A percentile compares a stretch with the other conserved stretches of the same genome.
Conservation (phyloP, 2,888 invertebrate species). For the Hydriomena furcata region DNA sequence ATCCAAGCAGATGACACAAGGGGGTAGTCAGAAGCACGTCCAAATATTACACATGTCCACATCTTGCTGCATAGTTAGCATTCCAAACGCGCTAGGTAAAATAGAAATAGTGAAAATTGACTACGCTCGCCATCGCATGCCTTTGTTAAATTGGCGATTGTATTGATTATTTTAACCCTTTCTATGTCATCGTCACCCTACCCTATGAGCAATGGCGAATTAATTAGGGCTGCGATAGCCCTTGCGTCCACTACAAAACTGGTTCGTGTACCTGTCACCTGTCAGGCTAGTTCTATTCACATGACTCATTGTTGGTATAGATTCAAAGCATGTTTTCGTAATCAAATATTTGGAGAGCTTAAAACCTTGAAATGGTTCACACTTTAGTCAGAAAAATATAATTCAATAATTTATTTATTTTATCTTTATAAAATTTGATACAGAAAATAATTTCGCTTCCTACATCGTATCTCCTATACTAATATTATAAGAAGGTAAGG, state of each 20-base stretch:
- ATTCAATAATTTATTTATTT: no score
- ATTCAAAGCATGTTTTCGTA: slow-evolving; percentile 28
- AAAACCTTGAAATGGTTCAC: slow-evolving; percentile 8
- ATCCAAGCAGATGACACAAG: no score
- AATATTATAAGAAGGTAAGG: no score
- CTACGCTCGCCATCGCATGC: no score
- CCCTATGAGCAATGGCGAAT: slow-evolving; percentile 36
- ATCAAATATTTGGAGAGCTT: slow-evolving; percentile 29
- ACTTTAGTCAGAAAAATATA: slow-evolving; percentile 1
- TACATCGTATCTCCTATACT: no score
- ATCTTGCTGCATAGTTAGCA: no score
- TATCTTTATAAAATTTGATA: no score
- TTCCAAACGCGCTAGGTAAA: no score
- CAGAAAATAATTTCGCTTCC: no score
- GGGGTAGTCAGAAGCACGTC: no score
- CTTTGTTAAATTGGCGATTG: background rate
- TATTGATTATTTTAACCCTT: slow-evolving; percentile 47
- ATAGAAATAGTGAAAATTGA: no score
- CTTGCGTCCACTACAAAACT: slow-evolving; percentile 32
- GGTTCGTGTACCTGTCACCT: slow-evolving; percentile 17
- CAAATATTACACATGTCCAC: no score
- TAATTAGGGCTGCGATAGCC: slow-evolving; percentile 32
- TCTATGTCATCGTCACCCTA: slow-evolving; percentile 16
- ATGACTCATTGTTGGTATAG: slow-evolving; percentile 29
- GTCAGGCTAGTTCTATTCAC: slow-evolving; percentile 15